Conservation (phyloP, 1,140 invertebrate genomes). For the Mesaphorura yosii region DNA sequence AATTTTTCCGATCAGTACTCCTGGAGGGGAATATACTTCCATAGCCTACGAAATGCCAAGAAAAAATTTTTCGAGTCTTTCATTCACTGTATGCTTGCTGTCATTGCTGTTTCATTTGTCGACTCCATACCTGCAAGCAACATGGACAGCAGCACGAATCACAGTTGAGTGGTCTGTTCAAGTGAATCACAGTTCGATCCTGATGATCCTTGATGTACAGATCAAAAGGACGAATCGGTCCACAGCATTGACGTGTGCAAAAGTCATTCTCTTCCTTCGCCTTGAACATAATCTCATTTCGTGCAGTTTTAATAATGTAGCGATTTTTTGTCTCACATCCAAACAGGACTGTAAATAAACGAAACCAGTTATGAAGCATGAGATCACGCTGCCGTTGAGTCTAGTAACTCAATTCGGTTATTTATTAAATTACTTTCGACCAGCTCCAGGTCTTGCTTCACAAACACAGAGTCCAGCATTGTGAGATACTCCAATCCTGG, state of each 20-base stretch:
- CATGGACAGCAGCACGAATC: slow-evolving; percentile 67
- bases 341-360: slow-evolving; percentile 28
- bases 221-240: slow-evolving; percentile 63
- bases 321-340: slow-evolving; percentile 32
- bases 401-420: background rate
- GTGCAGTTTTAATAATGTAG: slow-evolving; percentile 38
- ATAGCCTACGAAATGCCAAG: background rate
- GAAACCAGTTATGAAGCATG: background rate
- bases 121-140: slow-evolving; percentile 57
- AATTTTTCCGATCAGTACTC: slow-evolving; percentile 44
- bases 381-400: background rate
- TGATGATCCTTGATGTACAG: slow-evolving; percentile 72
- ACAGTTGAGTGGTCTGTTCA: slow-evolving; percentile 60
- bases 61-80: background rate
- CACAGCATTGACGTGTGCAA: slow-evolving; percentile 61
- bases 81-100: background rate
- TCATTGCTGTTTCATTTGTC: background rate
- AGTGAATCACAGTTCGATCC: slow-evolving; percentile 65
- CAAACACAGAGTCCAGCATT: slow-evolving; percentile 71
- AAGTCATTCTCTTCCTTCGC: slow-evolving; percentile 72
- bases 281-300: slow-evolving; percentile 69
- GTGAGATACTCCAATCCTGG: slow-evolving; percentile 86
- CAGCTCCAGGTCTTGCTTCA: slow-evolving; percentile 76
- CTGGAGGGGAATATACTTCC: slow-evolving; percentile 24
- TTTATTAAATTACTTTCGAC: slow-evolving; percentile 56